Evolutionary conservation across 2,797 vertebrate genomes (phyloP), one percentile per base, ranked within the genome.

Genomic region (Streptopelia turtur): DNA sequence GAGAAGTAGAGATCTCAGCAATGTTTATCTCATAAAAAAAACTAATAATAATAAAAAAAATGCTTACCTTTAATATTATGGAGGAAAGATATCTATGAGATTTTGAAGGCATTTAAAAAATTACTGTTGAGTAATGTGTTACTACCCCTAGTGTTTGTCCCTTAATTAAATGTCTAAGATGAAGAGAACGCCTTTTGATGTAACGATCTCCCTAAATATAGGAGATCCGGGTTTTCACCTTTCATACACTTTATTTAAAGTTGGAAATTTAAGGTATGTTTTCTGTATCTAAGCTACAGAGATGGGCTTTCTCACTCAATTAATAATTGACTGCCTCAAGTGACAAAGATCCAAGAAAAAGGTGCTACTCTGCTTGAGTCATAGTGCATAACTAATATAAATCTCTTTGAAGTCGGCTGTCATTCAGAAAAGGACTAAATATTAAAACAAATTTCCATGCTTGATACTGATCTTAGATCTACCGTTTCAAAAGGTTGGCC

Each of bases 371-470:
- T 22, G 6, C 4, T 70, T 87, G 65, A 93, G 25, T 83, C 65
- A 68, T 15, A 52, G 31, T 28, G 30, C 63, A 80, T 65, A 85
- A 21, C 7, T 92, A 90, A 93, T 57, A 77, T 21, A 74, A 89
- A 84, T 50, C 16, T 80, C 61, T 87, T 90, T 80, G 60, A 87
- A 90, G 52, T 5, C 9, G 77, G 21, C 18, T 71, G 28, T 49
- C 14, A 45, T 60, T 76, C 55, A 80, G 56, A 56, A 83, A 83
- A 89, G 13, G 27, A 47, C 56, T 74, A 91, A 95, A 93, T 57
- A 93, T 87, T 94, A 66, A 95, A 94, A 84, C 30, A 70, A 87
- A 95, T 92, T 79, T 93, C 20, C 59, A 56, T 82, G 31, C 33
- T 59, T 87, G 50, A 50, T 66, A 41, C 28, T 72, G 45, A 55